Conservation (phyloP, 2,113 vertebrate genomes). For the Dicrurus megarhynchus region DNA sequence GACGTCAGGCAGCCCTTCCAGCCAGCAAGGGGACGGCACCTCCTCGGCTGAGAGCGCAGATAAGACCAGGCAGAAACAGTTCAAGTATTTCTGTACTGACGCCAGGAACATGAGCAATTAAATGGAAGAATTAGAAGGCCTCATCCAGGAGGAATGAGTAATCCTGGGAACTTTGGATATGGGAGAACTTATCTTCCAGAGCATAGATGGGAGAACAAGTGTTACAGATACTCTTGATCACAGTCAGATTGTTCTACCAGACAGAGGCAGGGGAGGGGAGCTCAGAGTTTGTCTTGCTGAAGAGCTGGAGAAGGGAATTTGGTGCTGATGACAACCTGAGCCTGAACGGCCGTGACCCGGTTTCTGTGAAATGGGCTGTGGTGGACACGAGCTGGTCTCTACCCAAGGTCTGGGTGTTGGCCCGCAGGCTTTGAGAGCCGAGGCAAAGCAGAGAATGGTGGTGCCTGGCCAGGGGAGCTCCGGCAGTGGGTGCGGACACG, state of each 20-base stretch:
- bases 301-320: neutral
- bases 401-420: neutral
- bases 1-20: slow-evolving; percentile 12
- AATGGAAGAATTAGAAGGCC: slow-evolving; percentile 51
- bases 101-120: slow-evolving; percentile 61
- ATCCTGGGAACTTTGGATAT: slow-evolving; percentile 15
- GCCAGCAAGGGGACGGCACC: slow-evolving; percentile 34
- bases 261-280: neutral
- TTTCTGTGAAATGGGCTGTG: neutral
- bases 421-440: neutral
- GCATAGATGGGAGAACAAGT: slow-evolving; percentile 2
- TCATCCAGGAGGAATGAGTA: slow-evolving; percentile 61
- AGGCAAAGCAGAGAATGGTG: neutral
- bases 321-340: neutral
- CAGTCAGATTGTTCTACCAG: neutral
- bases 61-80: slow-evolving; percentile 53
- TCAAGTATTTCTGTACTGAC: slow-evolving; percentile 36
- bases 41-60: slow-evolving; percentile 45
- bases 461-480: neutral
- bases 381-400: neutral
- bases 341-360: accelerated
- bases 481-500: accelerated
- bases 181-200: neutral
- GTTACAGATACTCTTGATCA: neutral
- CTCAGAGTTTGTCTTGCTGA: neutral